Conservation (phyloP, 2,113 vertebrate genomes). For the Phoenicopterus ruber region DNA sequence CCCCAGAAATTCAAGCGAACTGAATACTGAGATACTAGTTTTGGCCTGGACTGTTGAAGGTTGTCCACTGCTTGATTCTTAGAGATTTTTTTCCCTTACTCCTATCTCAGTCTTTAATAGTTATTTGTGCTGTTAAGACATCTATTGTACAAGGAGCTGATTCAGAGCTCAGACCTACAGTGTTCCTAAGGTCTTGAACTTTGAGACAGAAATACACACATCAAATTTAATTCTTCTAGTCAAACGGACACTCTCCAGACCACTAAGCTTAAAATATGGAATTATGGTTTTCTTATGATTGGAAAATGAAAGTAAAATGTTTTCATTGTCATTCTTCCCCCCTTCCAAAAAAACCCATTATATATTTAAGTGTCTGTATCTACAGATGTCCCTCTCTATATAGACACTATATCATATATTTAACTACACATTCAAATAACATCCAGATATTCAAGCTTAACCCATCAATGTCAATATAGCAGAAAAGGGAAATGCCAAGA, state of each 20-base stretch:
- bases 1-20: neutral
- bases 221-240: neutral
- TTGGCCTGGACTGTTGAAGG: neutral
- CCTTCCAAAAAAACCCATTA: neutral
- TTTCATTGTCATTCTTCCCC: neutral
- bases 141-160: neutral
- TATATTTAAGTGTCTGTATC: neutral
- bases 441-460: neutral
- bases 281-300: neutral
- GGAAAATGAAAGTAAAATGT: neutral
- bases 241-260: neutral
- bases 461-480: neutral
- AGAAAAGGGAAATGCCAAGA: neutral
- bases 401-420: neutral
- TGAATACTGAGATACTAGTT: neutral
- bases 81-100: neutral
- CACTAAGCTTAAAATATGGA: neutral
- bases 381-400: neutral
- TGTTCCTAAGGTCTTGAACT: neutral
- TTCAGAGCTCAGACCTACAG: neutral
- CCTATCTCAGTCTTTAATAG: neutral
- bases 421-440: neutral
- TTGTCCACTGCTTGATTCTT: neutral
- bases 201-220: neutral
- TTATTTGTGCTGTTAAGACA: neutral